Percentiles rank a stretch among this genome's conserved stretches.
Evolutionary conservation across 2,797 vertebrate species (phyloP).

Genomic region (Percopsis omiscomaycus): DNA sequence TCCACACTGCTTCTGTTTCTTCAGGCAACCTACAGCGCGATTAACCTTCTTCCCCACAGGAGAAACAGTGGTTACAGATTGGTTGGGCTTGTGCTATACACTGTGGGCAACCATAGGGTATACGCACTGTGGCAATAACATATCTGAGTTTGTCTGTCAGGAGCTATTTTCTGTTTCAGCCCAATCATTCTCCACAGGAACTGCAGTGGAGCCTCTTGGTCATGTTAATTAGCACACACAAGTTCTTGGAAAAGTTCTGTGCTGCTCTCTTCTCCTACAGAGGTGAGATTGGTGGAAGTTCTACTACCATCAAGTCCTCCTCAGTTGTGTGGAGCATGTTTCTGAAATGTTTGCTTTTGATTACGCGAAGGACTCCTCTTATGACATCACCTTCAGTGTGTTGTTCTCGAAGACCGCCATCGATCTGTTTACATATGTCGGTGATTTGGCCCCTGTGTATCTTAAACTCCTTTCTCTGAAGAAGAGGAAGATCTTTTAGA

Average conservation of each 20-base stretch:
- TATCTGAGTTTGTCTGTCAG: background rate
- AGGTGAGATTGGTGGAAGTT: background rate
- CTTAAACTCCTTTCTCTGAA: background rate
- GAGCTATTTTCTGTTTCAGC: constrained; percentile 6
- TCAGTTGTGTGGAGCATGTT: background rate
- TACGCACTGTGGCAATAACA: background rate
- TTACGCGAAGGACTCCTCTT: background rate
- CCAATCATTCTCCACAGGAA: constrained; percentile 5
- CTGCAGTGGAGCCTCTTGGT: background rate
- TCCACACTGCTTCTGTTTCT: background rate
- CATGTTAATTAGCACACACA: background rate
- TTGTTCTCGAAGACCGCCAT: background rate
- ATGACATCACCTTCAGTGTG: background rate
- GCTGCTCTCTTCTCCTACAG: background rate
- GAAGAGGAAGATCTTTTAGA: background rate
- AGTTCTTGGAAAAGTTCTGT: background rate
- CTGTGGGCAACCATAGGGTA: background rate
- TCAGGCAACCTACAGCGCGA: background rate
- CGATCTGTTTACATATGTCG: background rate
- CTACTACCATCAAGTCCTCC: background rate
- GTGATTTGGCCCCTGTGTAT: background rate
- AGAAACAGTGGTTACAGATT: background rate
- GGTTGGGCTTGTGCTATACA: background rate
- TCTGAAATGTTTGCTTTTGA: background rate
- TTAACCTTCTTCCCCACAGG: background rate